Conservation (phyloP, 2,797 vertebrate species). For the Pelodytes ibericus region DNA sequence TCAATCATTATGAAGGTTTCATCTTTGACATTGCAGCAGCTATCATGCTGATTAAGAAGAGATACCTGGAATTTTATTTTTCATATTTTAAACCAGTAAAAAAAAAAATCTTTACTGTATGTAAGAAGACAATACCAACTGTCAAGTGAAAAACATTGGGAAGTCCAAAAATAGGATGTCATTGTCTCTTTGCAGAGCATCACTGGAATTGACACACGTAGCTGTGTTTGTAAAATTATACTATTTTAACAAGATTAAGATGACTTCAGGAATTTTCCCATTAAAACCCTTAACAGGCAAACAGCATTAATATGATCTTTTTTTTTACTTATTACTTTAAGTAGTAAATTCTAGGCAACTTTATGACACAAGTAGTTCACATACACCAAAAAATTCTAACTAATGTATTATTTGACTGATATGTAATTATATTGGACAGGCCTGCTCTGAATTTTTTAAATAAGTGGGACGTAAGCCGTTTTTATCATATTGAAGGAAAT, state of each 20-base stretch:
- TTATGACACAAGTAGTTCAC: conserved; percentile 23
- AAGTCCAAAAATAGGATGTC: conserved; percentile 47
- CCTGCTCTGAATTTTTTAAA: conserved; percentile 33
- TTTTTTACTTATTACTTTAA: conserved; percentile 30
- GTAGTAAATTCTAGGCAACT: conserved; percentile 18
- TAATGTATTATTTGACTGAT: conserved; percentile 43
- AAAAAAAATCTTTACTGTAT: conserved; percentile 15
- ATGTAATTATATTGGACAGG: conserved; percentile 22
- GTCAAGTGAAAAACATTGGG: conserved; percentile 46
- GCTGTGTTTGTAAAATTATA: conserved; percentile 41
- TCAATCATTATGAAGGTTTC: conserved; percentile 26
- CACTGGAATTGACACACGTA: conserved; percentile 5
- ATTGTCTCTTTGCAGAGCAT: conserved; percentile 40
- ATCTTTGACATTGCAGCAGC: conserved; percentile 25
- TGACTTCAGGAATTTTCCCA: conserved; percentile 32
- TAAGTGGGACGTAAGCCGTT: conserved; percentile 20
- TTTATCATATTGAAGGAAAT: conserved; percentile 41
- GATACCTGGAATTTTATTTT: conserved; percentile 37
- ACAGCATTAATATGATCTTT: conserved; percentile 15
- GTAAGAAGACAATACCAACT: conserved; percentile 43
- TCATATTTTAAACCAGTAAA: conserved; percentile 27
- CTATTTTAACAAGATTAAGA: conserved; percentile 29
- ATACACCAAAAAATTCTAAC: conserved; percentile 44
- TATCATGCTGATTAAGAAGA: conserved; percentile 19
- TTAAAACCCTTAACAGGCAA: conserved; percentile 37